These are phyloP conservation scores for Neopelma chrysocephalum DNA, from an alignment of 2,797 vertebrate species.

Conservation along the genomic window DNA sequence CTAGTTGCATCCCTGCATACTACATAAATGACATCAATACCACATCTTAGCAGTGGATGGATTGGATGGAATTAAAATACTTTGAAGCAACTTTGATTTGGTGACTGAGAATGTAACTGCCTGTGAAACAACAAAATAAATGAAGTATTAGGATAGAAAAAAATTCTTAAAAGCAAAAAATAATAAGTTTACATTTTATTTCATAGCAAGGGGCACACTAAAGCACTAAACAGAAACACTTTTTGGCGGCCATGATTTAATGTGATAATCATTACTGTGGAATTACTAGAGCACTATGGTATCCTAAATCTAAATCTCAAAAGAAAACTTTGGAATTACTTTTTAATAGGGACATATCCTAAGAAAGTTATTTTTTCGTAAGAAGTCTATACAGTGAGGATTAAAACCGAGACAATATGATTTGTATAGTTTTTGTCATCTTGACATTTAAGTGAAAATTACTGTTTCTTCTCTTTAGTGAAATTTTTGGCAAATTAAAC, in stretches of 20 bases:
- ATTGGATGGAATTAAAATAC: conserved; percentile 11
- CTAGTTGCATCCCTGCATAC: conserved; percentile 15
- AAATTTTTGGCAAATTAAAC: neutral
- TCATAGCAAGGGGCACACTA: conserved; percentile 4
- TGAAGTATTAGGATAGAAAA: conserved; percentile 2
- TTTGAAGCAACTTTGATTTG: neutral
- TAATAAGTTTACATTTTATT: conserved; percentile 41
- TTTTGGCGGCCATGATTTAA: neutral
- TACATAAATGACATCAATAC: conserved; percentile 32
- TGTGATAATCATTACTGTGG: neutral
- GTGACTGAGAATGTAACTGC: neutral
- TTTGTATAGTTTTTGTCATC: neutral
- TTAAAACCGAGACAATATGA: neutral
- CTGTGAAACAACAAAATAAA: neutral
- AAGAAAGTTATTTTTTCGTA: neutral
- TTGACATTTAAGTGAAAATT: neutral
- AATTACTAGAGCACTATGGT: neutral
- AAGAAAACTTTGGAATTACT: conserved; percentile 4
- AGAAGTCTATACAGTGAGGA: neutral
- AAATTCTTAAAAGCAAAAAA: conserved; percentile 23
- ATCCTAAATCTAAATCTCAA: neutral
- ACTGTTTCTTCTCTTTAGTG: neutral
- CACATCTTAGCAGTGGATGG: conserved; percentile 7
- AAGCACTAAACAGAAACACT: neutral
- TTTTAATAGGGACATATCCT: neutral